Conservation (phyloP, 2,888 invertebrate genomes). For the Caenorhabditis angaria region DNA sequence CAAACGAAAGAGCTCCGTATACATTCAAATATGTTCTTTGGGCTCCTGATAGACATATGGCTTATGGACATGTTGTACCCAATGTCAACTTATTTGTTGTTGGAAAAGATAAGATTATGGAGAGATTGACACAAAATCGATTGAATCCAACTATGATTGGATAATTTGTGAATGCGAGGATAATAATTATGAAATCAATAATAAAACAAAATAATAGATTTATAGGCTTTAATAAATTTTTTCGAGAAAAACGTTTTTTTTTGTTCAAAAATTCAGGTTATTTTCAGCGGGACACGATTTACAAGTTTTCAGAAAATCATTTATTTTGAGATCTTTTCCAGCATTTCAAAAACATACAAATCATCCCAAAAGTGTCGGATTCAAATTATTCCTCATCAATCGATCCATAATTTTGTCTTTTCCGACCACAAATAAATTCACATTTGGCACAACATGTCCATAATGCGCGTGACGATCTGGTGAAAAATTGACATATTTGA, state of each 20-base stretch:
- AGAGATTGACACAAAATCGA: conserved; percentile 53
- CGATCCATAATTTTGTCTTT: conserved; percentile 58
- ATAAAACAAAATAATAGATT: no score
- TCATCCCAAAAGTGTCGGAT: conserved; percentile 60
- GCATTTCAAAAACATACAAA: not conserved
- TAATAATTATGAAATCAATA: no score
- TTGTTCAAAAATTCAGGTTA: no score
- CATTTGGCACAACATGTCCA: conserved; percentile 59
- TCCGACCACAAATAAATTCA: conserved; percentile 51
- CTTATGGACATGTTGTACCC: conserved; percentile 56
- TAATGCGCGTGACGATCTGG: conserved; percentile 47
- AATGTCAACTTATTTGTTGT: conserved; percentile 55
- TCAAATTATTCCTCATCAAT: conserved; percentile 52
- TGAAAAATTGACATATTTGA: conserved; percentile 38
- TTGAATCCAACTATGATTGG: conserved; percentile 61
- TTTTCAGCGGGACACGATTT: no score
- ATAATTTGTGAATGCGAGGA: conserved; percentile 14
- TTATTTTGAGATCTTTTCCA: no score
- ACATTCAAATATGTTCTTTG: conserved; percentile 37
- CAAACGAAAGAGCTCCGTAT: conserved; percentile 35
- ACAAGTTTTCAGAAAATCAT: no score
- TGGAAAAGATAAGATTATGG: conserved; percentile 56
- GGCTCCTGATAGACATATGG: conserved; percentile 45
- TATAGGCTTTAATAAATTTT: no score
- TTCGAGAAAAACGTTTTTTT: no score